A percentile compares a stretch with the other conserved stretches of the same genome.
Conservation (phyloP, 2,888 invertebrate genomes). For the Spodoptera exigua region DNA sequence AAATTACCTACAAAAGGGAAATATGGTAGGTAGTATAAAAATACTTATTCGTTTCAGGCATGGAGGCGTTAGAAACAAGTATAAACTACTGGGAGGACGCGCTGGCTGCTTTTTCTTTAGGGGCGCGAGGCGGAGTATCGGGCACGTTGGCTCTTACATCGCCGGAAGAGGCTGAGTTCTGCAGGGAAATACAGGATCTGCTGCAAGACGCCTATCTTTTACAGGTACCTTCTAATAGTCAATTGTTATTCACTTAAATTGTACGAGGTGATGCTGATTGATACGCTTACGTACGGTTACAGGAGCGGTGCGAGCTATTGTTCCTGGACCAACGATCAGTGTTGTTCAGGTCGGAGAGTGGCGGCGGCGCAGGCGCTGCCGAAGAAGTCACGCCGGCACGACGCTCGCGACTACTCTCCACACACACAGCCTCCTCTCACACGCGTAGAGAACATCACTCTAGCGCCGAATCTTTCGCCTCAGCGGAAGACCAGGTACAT, state of each 20-base stretch:
- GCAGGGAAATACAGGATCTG: conserved; percentile 93
- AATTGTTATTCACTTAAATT: background rate
- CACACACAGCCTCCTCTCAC: conserved; percentile 83
- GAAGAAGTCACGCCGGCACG: conserved; percentile 66
- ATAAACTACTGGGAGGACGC: conserved; percentile 99
- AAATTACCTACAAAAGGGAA: no score
- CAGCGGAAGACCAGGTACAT: conserved; percentile 95
- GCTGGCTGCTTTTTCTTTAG: conserved; percentile 92
- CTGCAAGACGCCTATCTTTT: conserved; percentile 95
- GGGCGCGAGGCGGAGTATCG: conserved; percentile 87
- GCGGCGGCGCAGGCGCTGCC: conserved; percentile 73
- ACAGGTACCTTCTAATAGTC: conserved; percentile 69
- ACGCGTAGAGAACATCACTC: conserved; percentile 91
- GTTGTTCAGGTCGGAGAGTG: conserved; percentile 94
- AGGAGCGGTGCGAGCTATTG: conserved; percentile 95
- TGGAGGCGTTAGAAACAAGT: conserved; percentile 97
- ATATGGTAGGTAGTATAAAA: background rate
- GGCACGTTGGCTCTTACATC: conserved; percentile 92
- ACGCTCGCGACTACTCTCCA: conserved; percentile 79
- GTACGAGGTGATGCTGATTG: background rate
- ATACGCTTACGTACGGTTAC: conserved; percentile 12
- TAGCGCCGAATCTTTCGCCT: conserved; percentile 98
- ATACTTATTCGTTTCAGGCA: conserved; percentile 87
- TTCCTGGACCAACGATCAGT: conserved; percentile 97
- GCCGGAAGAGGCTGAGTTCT: conserved; percentile 96